phyloP scores from a whole-genome alignment of 2,888 invertebrate species.

The Sphecodes monilicornis region DNA sequence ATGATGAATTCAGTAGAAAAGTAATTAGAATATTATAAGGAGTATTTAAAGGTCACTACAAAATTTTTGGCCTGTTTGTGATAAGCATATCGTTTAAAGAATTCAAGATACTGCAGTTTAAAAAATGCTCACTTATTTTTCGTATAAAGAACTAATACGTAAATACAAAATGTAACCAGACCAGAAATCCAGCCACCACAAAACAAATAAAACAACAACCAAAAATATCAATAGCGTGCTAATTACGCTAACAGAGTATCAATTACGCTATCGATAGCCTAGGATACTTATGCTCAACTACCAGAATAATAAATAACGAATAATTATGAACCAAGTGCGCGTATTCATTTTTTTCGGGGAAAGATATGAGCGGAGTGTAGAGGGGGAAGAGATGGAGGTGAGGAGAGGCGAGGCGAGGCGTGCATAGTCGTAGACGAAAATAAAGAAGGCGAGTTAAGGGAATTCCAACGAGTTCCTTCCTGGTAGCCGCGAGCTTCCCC shows the following conservation, averaged over 20 bases:
- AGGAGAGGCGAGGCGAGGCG: neutral
- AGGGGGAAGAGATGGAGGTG: neutral
- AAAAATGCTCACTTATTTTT: neutral
- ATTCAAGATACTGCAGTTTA: neutral
- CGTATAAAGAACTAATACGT: no score
- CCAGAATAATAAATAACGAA: neutral
- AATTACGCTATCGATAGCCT: neutral
- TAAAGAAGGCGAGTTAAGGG: constrained; percentile 56
- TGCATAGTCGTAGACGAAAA: constrained; percentile 38
- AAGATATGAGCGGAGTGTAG: neutral
- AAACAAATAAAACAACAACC: no score
- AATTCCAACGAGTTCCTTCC: constrained; percentile 70
- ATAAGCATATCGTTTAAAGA: neutral
- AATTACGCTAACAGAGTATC: neutral
- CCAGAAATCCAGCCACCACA: no score
- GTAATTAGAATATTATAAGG: no score
- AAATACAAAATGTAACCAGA: no score
- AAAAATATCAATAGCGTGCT: no score
- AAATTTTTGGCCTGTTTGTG: neutral
- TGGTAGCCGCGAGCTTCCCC: constrained; percentile 65
- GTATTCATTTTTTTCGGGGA: neutral
- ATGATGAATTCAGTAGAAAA: no score
- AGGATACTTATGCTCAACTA: neutral
- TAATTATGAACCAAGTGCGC: neutral
- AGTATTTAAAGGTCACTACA: no score